Conservation (phyloP, 2,888 invertebrate species). For the Calameuta pallipes region DNA sequence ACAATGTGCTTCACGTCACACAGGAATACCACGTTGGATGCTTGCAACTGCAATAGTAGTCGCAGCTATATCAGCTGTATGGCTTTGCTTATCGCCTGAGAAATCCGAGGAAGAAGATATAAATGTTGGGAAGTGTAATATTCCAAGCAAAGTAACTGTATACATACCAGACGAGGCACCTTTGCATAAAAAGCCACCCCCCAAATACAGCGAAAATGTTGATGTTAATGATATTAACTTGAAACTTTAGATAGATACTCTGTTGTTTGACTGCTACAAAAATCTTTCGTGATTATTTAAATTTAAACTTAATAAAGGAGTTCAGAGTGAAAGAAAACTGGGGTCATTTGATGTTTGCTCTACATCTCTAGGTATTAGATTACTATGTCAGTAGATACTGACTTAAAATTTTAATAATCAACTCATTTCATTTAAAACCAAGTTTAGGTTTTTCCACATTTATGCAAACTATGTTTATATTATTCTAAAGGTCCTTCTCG, state of each 20-base stretch:
- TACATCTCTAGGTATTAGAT: neutral
- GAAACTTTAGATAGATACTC: slow-evolving; percentile 29
- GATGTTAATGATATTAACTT: slow-evolving; percentile 26
- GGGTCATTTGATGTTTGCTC: neutral
- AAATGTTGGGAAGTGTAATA: slow-evolving; percentile 22
- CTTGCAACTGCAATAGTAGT: slow-evolving; percentile 41
- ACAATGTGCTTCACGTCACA: slow-evolving; percentile 46
- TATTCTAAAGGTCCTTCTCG: neutral
- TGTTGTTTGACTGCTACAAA: slow-evolving; percentile 14
- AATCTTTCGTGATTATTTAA: slow-evolving; percentile 23
- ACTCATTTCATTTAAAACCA: neutral
- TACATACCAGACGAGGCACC: slow-evolving; percentile 51
- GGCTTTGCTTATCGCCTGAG: slow-evolving; percentile 46
- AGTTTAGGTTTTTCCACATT: neutral
- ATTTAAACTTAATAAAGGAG: neutral
- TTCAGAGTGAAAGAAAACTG: neutral
- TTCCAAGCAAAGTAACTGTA: slow-evolving; percentile 37
- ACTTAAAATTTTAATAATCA: neutral
- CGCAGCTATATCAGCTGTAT: slow-evolving; percentile 43
- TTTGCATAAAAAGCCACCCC: slow-evolving; percentile 49
- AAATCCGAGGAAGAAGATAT: slow-evolving; percentile 39
- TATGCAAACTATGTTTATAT: neutral
- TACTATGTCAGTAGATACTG: neutral
- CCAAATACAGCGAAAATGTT: slow-evolving; percentile 46
- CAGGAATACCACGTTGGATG: slow-evolving; percentile 51